phyloP scores from a whole-genome alignment of 1,140 invertebrate species.

The Parapsyche elsis region DNA sequence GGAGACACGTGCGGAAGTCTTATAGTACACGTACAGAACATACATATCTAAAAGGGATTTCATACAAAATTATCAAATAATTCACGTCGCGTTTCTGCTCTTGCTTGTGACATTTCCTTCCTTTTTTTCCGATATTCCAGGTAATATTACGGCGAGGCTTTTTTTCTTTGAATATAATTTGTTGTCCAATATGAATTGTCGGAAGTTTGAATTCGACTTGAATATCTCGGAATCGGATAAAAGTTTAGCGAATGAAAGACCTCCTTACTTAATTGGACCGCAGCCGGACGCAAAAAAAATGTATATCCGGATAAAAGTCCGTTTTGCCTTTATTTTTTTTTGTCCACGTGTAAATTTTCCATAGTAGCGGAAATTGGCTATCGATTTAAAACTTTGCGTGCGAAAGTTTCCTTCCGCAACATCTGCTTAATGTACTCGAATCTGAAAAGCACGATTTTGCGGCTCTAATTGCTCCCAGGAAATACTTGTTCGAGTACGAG shows the following conservation, averaged over 20 bases:
- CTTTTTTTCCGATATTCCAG: not conserved
- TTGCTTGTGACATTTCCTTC: not conserved
- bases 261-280: no score
- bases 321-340: not conserved
- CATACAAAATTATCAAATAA: conserved; percentile 39
- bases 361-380: not conserved
- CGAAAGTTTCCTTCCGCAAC: conserved; percentile 20
- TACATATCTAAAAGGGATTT: conserved; percentile 26
- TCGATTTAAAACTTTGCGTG: conserved; percentile 11
- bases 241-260: no score
- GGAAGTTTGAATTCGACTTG: no score
- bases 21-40: not conserved
- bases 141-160: not conserved
- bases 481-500: not conserved
- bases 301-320: not conserved
- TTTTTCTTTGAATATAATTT: no score
- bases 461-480: conserved; percentile 1
- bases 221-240: no score
- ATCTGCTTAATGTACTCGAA: conserved; percentile 10
- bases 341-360: conserved; percentile 17
- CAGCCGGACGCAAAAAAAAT: no score
- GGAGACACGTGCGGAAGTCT: not conserved
- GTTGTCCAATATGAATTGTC: no score
- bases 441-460: conserved; percentile 5
- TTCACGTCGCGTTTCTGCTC: not conserved